These are phyloP conservation scores for Paratilapia polleni DNA, from an alignment of 2,113 vertebrate species.

Conservation along the genomic window DNA sequence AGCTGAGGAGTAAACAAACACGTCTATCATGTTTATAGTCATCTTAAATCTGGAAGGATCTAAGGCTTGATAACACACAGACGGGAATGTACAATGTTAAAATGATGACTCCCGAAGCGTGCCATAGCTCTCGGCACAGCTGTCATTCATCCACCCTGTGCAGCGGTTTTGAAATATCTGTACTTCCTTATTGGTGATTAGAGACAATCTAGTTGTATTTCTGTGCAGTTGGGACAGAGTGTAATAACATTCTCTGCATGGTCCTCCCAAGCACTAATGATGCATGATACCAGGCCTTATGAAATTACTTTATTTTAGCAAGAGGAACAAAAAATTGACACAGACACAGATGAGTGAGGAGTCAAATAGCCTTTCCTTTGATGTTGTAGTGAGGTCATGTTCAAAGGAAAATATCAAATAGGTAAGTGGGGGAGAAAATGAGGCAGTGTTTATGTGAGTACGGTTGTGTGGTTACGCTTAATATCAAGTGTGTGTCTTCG, in stretches of 20 bases:
- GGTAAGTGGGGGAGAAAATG: constrained; percentile 33
- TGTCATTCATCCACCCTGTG: constrained; percentile 39
- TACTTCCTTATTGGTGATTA: constrained; percentile 50
- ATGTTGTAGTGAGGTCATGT: constrained; percentile 63
- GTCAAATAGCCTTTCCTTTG: constrained; percentile 63
- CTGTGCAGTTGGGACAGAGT: constrained; percentile 25
- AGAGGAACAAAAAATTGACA: constrained; percentile 40
- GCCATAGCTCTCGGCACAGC: constrained; percentile 5
- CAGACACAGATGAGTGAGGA: constrained; percentile 55
- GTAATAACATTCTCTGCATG: constrained; percentile 43
- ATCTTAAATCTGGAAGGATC: constrained; percentile 36
- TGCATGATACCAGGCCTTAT: constrained; percentile 35
- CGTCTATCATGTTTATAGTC: constrained; percentile 52
- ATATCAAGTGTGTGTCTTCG: constrained; percentile 17
- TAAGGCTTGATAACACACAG: constrained; percentile 29
- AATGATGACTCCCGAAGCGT: constrained; percentile 43
- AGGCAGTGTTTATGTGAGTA: constrained; percentile 16
- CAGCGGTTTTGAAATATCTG: constrained; percentile 48
- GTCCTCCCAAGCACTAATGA: constrained; percentile 46
- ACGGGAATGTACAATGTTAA: constrained; percentile 27
- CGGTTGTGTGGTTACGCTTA: constrained; percentile 3
- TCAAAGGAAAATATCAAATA: constrained; percentile 59
- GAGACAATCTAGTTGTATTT: constrained; percentile 37
- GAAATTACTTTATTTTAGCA: constrained; percentile 10
- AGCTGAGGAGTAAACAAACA: constrained; percentile 58